A percentile compares a stretch with the other conserved stretches of the same genome.
These are phyloP conservation scores for Dasysyrphus albostriatus DNA, from an alignment of 2,888 invertebrate species.

Conservation along the genomic window DNA sequence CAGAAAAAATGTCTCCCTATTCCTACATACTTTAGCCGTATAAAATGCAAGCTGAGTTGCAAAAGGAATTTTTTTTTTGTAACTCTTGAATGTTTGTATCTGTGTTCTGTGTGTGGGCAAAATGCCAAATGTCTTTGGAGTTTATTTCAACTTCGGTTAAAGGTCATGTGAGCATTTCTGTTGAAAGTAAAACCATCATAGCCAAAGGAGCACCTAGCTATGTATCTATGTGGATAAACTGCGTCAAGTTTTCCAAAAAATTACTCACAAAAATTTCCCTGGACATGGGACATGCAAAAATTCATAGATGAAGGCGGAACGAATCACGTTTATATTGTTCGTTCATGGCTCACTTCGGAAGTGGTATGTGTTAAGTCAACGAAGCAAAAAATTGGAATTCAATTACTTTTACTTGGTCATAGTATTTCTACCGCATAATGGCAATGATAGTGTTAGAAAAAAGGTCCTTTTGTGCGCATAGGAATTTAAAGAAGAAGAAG, in stretches of 20 bases:
- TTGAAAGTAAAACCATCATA: constrained; percentile 7
- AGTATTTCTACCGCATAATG: constrained; percentile 52
- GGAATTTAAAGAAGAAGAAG: neutral
- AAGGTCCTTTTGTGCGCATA: constrained; percentile 13
- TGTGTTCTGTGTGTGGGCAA: constrained; percentile 42
- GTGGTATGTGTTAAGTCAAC: constrained; percentile 51
- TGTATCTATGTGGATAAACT: neutral
- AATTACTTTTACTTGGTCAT: constrained; percentile 44
- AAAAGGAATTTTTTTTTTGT: neutral
- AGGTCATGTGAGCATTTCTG: constrained; percentile 59
- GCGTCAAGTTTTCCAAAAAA: constrained; percentile 22
- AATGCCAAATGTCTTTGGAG: constrained; percentile 56
- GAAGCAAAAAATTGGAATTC: constrained; percentile 57
- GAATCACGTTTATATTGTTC: constrained; percentile 29
- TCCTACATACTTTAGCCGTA: neutral
- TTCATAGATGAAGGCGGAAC: neutral
- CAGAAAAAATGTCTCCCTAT: constrained; percentile 7
- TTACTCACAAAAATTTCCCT: constrained; percentile 11
- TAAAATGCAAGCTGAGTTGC: constrained; percentile 22
- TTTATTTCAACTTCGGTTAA: constrained; percentile 55
- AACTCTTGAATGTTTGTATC: neutral
- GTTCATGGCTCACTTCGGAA: constrained; percentile 28
- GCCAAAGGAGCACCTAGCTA: neutral
- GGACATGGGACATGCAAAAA: constrained; percentile 29
- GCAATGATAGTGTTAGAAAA: constrained; percentile 24